Base-by-base conservation (phyloP, 2,888 invertebrate species). In the Coelogynopora nodosa region DNA sequence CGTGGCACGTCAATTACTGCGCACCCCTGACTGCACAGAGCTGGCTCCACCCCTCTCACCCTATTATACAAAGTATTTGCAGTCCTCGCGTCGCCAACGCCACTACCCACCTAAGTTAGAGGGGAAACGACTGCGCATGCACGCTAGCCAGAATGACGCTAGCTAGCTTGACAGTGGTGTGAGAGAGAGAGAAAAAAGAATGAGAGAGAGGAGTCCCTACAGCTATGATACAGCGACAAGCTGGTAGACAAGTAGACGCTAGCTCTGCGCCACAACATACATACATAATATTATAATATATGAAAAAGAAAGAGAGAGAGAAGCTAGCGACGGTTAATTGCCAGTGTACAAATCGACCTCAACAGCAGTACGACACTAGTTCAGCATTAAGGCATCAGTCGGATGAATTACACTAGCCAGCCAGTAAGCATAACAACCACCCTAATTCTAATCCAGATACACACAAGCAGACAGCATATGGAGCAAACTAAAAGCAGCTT, bases 301-400 rank as follows among this genome's bases (percentile, higher is more conserved):
- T n/a, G 2, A 23, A 26, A 74, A 13, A 74, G 18, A 26, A 26
- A 74, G 23, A 74, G 10, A 74, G 10, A 74, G 23, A 23, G 10
- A 5, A 49, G 49, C 18, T 18, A 49, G 49, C 49, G 49, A 74
- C 74, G 23, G 74, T 23, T 74, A 74, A 74, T 74, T 74, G 74
- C 74, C 74, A 74, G 74, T 74, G 74, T 74, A 74, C 74, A 74
- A 74, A 74, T 74, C 74, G 74, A 74, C 74, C 74, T 74, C 74
- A 74, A 74, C 74, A 74, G 5, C 49, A 49, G 49, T 49, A 49
- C 49, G 18, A 49, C 49, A 49, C 49, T 49, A 74, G 5, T n/a
- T 74, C 5, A 23, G 5, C 74, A 13, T 5, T 74, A 13, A 23
- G 2, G 23, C 74, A 2, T 10, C 23, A 74, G 74, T 74, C 74